phyloP scores from a whole-genome alignment of 2,797 vertebrate genomes.

The Phalloptychus januarius region DNA sequence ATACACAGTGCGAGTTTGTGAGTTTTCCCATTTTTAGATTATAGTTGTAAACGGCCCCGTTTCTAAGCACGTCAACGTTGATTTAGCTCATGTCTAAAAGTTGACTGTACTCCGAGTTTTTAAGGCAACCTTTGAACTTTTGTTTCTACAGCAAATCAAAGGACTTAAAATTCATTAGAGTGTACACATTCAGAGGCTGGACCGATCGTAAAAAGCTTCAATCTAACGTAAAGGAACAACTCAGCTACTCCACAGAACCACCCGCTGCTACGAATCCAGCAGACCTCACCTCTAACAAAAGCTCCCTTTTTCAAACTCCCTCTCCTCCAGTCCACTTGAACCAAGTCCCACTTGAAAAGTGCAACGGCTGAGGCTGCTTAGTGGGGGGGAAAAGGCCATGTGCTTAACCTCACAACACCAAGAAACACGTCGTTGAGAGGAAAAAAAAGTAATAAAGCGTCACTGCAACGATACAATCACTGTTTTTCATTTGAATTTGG shows the following conservation, averaged over 20 bases:
- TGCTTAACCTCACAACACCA: constrained; percentile 20
- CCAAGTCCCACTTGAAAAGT: constrained; percentile 36
- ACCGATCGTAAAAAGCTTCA: constrained; percentile 2
- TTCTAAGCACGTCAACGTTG: background rate
- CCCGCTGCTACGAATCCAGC: constrained; percentile 19
- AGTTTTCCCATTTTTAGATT: background rate
- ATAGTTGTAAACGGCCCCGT: background rate
- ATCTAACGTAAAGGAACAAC: background rate
- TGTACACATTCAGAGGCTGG: background rate
- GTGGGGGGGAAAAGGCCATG: constrained; percentile 15
- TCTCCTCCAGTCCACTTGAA: constrained; percentile 42
- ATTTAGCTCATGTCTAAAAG: background rate
- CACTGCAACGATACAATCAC: background rate
- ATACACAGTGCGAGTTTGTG: background rate
- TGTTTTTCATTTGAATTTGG: background rate
- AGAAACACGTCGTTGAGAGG: constrained; percentile 19
- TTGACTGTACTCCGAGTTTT: background rate
- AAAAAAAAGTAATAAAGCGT: background rate
- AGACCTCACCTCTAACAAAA: constrained; percentile 41
- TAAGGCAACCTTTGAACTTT: background rate
- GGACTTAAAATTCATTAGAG: background rate
- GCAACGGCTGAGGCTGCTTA: constrained; percentile 21
- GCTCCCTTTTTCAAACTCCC: constrained; percentile 37
- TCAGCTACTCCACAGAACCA: constrained; percentile 26
- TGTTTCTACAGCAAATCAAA: background rate